Conservation (phyloP, 2,113 vertebrate genomes). For the Gallinago media region DNA sequence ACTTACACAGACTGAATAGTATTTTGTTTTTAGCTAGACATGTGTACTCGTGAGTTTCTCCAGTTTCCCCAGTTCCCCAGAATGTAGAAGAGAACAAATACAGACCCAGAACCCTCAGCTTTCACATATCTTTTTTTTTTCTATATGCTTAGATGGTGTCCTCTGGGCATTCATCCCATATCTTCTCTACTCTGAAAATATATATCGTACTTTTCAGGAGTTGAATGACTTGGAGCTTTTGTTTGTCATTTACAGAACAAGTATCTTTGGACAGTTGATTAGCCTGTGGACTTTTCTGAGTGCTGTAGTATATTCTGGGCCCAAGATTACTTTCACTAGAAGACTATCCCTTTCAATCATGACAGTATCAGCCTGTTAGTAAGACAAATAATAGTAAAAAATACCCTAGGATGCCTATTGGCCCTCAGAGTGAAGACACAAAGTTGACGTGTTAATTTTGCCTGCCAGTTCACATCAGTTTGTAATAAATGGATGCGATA, state of each 20-base stretch:
- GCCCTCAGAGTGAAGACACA: neutral
- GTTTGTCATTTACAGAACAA: neutral
- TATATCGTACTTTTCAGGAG: neutral
- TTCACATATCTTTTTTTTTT: neutral
- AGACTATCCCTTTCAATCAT: neutral
- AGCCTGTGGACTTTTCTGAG: slow-evolving; percentile 3
- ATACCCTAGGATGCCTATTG: slow-evolving; percentile 12
- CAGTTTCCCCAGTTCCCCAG: neutral
- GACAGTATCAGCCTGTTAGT: slow-evolving; percentile 35
- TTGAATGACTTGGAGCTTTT: neutral
- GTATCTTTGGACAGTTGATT: neutral
- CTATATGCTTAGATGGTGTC: neutral
- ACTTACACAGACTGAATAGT: neutral
- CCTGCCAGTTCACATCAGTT: slow-evolving; percentile 57
- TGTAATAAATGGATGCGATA: slow-evolving; percentile 14
- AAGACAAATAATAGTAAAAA: neutral
- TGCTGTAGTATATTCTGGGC: neutral
- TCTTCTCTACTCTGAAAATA: neutral
- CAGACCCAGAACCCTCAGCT: fast-evolving
- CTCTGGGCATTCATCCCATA: neutral
- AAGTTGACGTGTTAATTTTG: slow-evolving; percentile 59
- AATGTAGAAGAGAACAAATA: neutral
- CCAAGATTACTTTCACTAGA: neutral
- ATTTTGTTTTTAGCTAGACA: neutral
- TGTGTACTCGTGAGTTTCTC: neutral